Evolutionary conservation across 2,113 vertebrate genomes (phyloP).

Genomic region (Pseudonaja textilis): DNA sequence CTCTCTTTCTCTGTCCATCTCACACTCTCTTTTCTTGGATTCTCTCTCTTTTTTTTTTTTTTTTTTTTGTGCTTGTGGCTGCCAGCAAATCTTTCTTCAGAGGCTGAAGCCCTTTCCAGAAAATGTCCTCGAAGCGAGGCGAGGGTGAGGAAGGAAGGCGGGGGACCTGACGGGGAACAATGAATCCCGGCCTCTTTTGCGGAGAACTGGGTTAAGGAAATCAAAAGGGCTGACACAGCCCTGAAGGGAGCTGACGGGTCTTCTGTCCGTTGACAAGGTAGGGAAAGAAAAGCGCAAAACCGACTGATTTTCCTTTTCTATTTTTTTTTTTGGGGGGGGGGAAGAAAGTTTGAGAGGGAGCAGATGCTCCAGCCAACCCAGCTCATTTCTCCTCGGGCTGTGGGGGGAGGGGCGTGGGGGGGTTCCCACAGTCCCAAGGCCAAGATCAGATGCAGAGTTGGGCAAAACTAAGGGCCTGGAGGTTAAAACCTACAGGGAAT

Average conservation of each 20-base stretch:
- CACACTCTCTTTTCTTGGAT: background rate
- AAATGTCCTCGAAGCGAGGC: background rate
- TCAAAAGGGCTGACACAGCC: background rate
- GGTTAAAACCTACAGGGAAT: background rate
- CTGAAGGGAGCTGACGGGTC: background rate
- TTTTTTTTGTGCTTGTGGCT: background rate
- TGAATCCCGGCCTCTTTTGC: background rate
- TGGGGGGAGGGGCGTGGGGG: accelerated
- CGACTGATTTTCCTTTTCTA: constrained; percentile 23
- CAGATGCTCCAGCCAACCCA: constrained; percentile 13
- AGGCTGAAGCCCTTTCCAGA: background rate
- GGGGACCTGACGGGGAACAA: background rate
- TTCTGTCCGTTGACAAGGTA: background rate
- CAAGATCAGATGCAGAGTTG: background rate
- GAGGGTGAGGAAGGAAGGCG: background rate
- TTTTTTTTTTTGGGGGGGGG: constrained; percentile 49
- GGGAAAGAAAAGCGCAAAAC: background rate
- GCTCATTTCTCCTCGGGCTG: constrained; percentile 53
- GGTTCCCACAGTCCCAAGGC: background rate
- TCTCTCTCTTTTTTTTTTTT: too few relatives aligned
- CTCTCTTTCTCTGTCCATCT: background rate
- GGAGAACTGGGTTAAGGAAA: background rate
- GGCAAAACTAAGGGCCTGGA: too few relatives aligned
- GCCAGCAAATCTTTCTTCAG: background rate
- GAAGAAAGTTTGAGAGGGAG: constrained; percentile 52